Base-by-base conservation (phyloP, 2,797 vertebrate genomes). In the Sebastes reedi region DNA sequence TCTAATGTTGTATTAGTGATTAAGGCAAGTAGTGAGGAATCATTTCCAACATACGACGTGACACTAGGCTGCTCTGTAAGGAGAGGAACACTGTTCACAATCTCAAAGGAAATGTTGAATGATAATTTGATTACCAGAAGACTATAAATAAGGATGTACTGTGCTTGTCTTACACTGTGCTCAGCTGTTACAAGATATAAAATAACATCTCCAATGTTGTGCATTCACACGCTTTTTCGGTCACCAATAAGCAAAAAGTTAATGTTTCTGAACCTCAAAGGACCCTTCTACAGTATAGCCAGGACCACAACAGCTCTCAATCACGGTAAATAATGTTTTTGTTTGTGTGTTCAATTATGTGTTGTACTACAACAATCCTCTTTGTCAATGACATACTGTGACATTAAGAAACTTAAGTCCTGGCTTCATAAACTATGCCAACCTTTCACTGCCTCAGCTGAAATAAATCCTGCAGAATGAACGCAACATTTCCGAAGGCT, bases 381-480 rank as follows among this genome's bases (percentile, higher is more conserved):
- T 24, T n/a, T 46, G 22, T 55, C 7, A 30, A 0, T 20, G 52
- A 39, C 64, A 46, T 24, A 46, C 55, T 52, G 42, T 13, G 36
- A 50, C 60, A 67, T 83, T 70, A 61, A 59, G 46, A 83, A 72
- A 66, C 64, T 42, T 24, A 32, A 81, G 59, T 25, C 25, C 56
- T 16, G 52, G 25, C 32, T 61, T 39, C 56, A 55, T 2, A 6
- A 72, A 62, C 11, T 1, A 79, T 75, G 78, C 59, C n/a, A 29
- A 6, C 20, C 82, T 55, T 30, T 54, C 75, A 9, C 46, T 65
- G 64, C 61, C 30, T 74, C 58, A 2, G 27, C 46, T 81, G 59
- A 69, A 79, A 85, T 82, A 75, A 91, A 86, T 81, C 81, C 83
- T 4, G 71, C 61, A 76, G 56, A 65, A 80, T 88, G 30, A 65